phyloP scores from a whole-genome alignment of 2,113 vertebrate genomes.

The Gopherus evgoodei region DNA sequence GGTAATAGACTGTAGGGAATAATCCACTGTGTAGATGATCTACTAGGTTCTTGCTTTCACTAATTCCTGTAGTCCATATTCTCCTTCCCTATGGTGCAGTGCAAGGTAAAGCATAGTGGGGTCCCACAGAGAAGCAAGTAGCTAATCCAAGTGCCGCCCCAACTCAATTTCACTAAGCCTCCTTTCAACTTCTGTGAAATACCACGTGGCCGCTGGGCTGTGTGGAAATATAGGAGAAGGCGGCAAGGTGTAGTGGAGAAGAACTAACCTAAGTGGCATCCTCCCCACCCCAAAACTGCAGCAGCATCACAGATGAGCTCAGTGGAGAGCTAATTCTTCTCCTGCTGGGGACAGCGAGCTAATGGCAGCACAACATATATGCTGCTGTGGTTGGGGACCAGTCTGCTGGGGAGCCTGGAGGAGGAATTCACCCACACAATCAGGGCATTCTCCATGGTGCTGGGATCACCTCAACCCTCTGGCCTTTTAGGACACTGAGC shows the following conservation, averaged over 20 bases:
- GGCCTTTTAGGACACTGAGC: not conserved
- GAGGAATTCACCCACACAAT: not conserved
- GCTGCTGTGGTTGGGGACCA: not conserved
- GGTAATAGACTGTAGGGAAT: not conserved
- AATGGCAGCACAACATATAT: not conserved
- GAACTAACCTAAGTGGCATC: not conserved
- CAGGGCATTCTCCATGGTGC: not conserved
- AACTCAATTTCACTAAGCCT: not conserved
- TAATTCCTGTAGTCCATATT: not conserved
- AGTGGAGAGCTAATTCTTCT: no score
- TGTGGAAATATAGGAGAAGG: not conserved
- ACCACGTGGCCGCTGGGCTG: not conserved
- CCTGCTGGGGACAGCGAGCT: not conserved
- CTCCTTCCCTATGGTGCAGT: not conserved
- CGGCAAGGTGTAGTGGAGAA: not conserved
- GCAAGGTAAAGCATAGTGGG: not conserved
- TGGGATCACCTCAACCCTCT: not conserved
- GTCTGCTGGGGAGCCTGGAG: not conserved
- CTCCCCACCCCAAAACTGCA: not conserved
- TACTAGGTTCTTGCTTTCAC: not conserved
- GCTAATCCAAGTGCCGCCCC: not conserved
- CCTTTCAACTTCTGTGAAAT: not conserved
- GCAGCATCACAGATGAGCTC: not conserved
- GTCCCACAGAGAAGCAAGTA: not conserved
- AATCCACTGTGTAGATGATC: not conserved